These are phyloP conservation scores for Sternarchorhynchus goeldii DNA, from an alignment of 2,797 vertebrate genomes.

Conservation along the genomic window DNA sequence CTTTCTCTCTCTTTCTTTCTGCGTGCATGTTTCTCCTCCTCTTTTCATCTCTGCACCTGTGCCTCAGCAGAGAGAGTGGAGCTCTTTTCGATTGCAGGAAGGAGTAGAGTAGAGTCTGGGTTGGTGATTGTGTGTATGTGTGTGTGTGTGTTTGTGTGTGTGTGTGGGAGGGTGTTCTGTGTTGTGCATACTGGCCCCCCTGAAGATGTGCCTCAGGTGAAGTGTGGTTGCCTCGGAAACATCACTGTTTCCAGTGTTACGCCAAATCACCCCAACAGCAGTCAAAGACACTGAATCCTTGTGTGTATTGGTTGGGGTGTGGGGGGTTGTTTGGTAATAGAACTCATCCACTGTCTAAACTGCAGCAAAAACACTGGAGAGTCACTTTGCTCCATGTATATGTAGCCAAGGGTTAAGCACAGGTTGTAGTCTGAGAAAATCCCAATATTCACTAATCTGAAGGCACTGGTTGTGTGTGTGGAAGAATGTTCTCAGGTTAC, in stretches of 20 bases:
- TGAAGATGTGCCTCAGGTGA: slow-evolving; percentile 38
- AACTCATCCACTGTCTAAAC: too few species aligned
- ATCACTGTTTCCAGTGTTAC: slow-evolving; percentile 10
- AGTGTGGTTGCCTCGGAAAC: slow-evolving; percentile 48
- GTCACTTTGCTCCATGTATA: too few species aligned
- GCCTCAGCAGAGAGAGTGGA: not conserved
- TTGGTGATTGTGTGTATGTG: not conserved
- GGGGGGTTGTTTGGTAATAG: too few species aligned
- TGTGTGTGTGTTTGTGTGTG: not conserved
- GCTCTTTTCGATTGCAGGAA: not conserved
- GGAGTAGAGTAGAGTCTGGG: not conserved
- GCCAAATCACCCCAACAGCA: slow-evolving; percentile 1
- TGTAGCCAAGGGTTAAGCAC: not conserved
- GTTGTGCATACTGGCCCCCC: slow-evolving; percentile 23
- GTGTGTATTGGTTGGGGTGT: too few species aligned
- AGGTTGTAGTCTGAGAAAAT: not conserved
- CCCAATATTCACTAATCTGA: too few species aligned
- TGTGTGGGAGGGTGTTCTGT: not conserved
- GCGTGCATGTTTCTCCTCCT: not conserved
- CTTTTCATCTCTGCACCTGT: not conserved
- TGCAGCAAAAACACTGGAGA: too few species aligned
- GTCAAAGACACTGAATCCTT: too few species aligned
- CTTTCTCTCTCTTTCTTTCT: too few species aligned
- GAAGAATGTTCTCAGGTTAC: too few species aligned
- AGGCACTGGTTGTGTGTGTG: too few species aligned